These are phyloP conservation scores for Sycophila sp. DNA, from an alignment of 1,140 invertebrate genomes.

Conservation along the genomic window DNA sequence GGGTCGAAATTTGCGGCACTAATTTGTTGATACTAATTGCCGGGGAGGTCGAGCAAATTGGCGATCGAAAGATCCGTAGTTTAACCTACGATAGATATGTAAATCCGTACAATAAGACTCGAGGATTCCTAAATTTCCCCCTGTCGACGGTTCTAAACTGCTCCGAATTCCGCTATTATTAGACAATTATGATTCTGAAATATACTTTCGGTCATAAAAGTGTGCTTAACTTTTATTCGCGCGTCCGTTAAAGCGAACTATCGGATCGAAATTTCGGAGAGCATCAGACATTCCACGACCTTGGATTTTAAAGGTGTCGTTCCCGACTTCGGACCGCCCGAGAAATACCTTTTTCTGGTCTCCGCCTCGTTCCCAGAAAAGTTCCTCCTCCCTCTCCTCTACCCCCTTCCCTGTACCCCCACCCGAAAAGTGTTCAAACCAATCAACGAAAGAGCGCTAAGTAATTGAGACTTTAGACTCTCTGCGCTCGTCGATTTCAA, in stretches of 20 bases:
- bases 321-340: neutral
- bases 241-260: neutral
- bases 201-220: neutral
- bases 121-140: slow-evolving; percentile 11
- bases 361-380: neutral
- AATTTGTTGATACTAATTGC: slow-evolving; percentile 27
- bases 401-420: too few relatives aligned
- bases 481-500: slow-evolving; percentile 31
- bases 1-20: slow-evolving; percentile 13
- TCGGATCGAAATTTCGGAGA: too few relatives aligned
- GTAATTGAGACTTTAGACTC: slow-evolving; percentile 36
- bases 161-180: too few relatives aligned
- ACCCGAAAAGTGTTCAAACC: slow-evolving; percentile 30
- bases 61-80: neutral
- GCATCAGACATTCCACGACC: too few relatives aligned
- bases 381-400: neutral
- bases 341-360: slow-evolving; percentile 24
- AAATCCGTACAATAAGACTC: slow-evolving; percentile 20
- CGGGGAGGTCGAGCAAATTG: neutral
- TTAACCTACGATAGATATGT: slow-evolving; percentile 13
- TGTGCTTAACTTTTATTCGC: neutral
- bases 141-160: neutral
- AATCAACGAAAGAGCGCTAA: slow-evolving; percentile 34
- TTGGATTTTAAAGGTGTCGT: slow-evolving; percentile 5
- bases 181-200: neutral